Evolutionary conservation across 2,888 invertebrate genomes (phyloP), one percentile per base, ranked within the genome.

Genomic region (Apantesis nais): DNA sequence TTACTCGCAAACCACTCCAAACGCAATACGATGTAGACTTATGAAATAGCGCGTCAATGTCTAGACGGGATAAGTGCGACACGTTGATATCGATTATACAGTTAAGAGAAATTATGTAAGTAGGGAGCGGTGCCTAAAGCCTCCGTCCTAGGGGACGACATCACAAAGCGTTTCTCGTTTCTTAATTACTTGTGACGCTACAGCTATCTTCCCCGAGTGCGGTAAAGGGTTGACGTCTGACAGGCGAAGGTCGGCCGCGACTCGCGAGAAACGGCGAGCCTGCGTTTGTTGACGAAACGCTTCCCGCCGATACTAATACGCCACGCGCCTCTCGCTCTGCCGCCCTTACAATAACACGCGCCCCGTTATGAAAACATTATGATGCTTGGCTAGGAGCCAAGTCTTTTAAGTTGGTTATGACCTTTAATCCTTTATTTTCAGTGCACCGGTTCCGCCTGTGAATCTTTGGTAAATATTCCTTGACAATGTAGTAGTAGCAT

Each of bases 71-170:
- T 86, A 83, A 88, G 84, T 88, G 86, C 85, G 87, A 90, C 90
- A 91, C 88, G 87, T 89, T 85, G 82, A 80, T 92, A 93, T 93
- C 91, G 93, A 93, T 93, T 93, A 93, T 93, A 88, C 92, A 91
- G 91, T 93, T 92, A 92, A 87, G 88, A 89, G 89, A 88, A 90
- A 93, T 93, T 90, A 92, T 91, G 88, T 91, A 90, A 93, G 89
- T 86, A 86, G 88, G 89, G 90, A 84, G 90, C 88, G 86, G 86
- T 86, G 86, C 77, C 78, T 87, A 86, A 86, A 88, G 86, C 86
- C 82, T 81, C 80, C 75, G 83, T 79, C 79, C 86, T 78, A 81
- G 75, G 79, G 82, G 79, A 73, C 69, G 80, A 34, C 79, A 87
- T 88, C 87, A 87, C 83, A 83, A 88, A 89, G 90, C 90, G 88